Percentiles rank a stretch among this genome's conserved stretches.
These are phyloP conservation scores for Rousettus leschenaultii DNA, from an alignment of 2,113 vertebrate genomes.

Conservation along the genomic window DNA sequence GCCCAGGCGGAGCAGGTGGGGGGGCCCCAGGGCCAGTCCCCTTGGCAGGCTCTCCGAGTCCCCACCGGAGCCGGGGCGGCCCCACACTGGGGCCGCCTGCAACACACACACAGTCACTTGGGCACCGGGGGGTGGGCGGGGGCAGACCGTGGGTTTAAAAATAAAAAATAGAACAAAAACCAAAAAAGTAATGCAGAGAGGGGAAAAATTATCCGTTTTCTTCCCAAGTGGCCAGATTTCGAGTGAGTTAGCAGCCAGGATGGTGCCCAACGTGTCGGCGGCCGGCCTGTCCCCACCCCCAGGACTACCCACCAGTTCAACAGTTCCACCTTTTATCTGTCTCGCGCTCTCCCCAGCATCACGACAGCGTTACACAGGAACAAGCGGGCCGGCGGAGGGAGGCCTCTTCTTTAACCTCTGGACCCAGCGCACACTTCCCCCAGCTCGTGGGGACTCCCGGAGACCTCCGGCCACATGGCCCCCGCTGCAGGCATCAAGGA, in stretches of 20 bases:
- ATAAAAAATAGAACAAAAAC: constrained; percentile 66
- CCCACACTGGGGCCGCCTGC: constrained; percentile 12
- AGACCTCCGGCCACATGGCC: constrained; percentile 73
- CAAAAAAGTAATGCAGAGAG: constrained; percentile 65
- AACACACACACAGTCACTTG: constrained; percentile 57
- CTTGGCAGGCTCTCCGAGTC: not conserved
- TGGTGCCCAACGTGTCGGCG: not conserved
- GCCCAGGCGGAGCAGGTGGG: not conserved
- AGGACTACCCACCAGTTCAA: constrained; percentile 74
- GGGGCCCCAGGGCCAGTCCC: not conserved
- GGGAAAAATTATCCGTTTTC: constrained; percentile 57
- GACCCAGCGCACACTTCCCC: constrained; percentile 57
- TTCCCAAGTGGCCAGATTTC: constrained; percentile 73
- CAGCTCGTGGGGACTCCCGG: constrained; percentile 61
- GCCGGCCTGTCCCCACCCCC: constrained; percentile 52
- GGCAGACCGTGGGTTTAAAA: constrained; percentile 59
- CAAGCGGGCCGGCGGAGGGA: constrained; percentile 69
- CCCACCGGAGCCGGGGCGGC: not conserved
- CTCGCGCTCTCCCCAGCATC: constrained; percentile 63
- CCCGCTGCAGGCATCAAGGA: constrained; percentile 75
- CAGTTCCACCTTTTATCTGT: constrained; percentile 63
- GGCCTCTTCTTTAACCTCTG: constrained; percentile 73
- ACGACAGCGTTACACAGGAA: constrained; percentile 70
- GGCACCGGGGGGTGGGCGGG: not conserved
- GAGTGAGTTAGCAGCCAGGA: constrained; percentile 50